Base-by-base conservation (phyloP, 1,140 invertebrate species). In the Drosophila sechellia region DNA sequence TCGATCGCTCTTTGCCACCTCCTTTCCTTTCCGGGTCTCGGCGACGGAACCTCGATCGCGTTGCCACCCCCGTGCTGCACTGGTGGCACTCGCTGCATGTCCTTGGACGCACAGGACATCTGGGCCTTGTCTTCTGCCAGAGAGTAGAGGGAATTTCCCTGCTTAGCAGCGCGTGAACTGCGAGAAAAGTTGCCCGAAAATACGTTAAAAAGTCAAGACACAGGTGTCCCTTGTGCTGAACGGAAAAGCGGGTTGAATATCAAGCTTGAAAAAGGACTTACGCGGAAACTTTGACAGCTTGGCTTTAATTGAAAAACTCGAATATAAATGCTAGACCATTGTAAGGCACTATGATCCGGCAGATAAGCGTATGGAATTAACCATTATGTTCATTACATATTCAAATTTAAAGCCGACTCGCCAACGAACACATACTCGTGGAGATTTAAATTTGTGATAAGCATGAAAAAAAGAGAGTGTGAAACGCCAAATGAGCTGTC, bases 381-480 rank as follows among this genome's bases (percentile, higher is more conserved):
- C 49, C 37, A 39, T 40, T 48, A 55, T 56, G 37, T 66, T 65
- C 54, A 69, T 85, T 37, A 81, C 22, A 37, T 75, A 89, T 83
- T 66, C 84, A 89, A 83, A 89, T 89, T 87, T 81, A 56, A 86
- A 87, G 76, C 83, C 49, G 80, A 49, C 53, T 65, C 43, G 50
- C 22, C 22, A 58, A 43, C 46, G 53, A 55, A 71, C 68, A 61
- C 46, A 68, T 22, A 49, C 43, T 58, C 13, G 22, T 17, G 34
- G 52, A 81, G 77, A 86, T 85, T 86, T 71, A 43, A 80, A 66
- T 48, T 76, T 35, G 49, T 50, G 81, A 85, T 84, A 80, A 77
- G 48, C 48, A 70, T 6, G 27, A 27, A 25, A n/a, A 50, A 76
- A 74, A 79, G 69, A 52, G 65, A 79, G 72, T 77, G 74, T 63